Percentiles rank a stretch among this genome's conserved stretches.
Evolutionary conservation across 1,140 invertebrate species (phyloP).

Genomic region (Apis cerana): DNA sequence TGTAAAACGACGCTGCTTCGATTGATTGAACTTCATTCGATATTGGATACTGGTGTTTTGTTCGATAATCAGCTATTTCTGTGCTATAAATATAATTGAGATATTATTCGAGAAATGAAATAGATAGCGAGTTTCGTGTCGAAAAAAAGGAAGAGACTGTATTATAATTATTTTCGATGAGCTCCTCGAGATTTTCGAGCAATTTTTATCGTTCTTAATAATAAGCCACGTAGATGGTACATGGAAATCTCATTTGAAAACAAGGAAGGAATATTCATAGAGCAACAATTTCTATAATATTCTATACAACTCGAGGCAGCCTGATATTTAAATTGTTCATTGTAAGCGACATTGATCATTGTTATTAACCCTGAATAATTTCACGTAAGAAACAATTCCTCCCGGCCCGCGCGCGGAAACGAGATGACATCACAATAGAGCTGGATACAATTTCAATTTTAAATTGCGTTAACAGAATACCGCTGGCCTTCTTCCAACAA

Average conservation of each 20-base stretch:
- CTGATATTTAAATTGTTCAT: not conserved
- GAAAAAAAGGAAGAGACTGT: no score
- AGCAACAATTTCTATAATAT: not conserved
- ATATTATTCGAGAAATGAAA: no score
- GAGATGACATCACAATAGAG: constrained; percentile 16
- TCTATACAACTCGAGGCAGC: not conserved
- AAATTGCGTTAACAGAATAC: constrained; percentile 23
- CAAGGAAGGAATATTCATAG: not conserved
- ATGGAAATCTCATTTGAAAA: not conserved
- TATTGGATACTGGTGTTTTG: not conserved
- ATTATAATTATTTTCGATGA: no score
- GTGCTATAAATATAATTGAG: no score
- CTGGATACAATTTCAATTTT: constrained; percentile 41
- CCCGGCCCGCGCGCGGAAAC: not conserved
- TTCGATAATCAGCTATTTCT: no score
- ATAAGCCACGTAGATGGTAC: not conserved
- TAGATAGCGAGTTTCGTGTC: no score
- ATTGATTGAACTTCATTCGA: not conserved
- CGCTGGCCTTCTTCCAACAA: constrained; percentile 29
- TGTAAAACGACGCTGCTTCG: not conserved
- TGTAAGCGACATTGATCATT: not conserved
- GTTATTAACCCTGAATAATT: constrained; percentile 5
- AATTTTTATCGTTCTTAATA: no score
- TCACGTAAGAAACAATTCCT: constrained; percentile 13
- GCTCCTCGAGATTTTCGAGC: no score